Evolutionary conservation across 1,140 invertebrate genomes (phyloP).

Genomic region (Chrysomallon squamiferum): DNA sequence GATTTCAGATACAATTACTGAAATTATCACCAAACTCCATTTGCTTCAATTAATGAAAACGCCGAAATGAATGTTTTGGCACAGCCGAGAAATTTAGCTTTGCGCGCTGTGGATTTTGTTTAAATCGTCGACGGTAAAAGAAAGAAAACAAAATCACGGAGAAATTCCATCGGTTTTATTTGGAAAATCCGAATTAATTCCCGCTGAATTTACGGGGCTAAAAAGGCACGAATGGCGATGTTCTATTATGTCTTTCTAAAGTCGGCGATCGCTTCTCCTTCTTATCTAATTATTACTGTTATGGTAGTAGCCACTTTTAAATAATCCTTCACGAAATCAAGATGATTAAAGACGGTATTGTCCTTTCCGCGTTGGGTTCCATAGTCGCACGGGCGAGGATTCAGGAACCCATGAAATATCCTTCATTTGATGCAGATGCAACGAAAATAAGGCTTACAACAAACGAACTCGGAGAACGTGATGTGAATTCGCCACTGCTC

Average conservation of each 20-base stretch:
- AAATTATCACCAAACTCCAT: no score
- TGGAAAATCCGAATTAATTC: conserved; percentile 16
- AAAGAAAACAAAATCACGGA: conserved; percentile 8
- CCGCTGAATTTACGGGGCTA: conserved; percentile 1
- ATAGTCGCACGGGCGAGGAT: no score
- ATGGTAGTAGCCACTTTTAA: conserved; percentile 15
- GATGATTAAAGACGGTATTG: conserved; percentile 11
- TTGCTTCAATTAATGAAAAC: no score
- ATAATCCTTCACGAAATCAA: conserved; percentile 8
- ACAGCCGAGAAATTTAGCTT: background rate
- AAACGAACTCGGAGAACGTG: no score
- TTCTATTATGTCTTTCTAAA: background rate
- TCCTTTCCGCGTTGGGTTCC: no score
- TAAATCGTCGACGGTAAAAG: background rate
- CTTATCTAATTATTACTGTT: conserved; percentile 20
- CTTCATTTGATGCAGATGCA: no score
- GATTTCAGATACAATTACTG: no score
- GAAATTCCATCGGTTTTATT: conserved; percentile 14
- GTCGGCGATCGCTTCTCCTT: background rate
- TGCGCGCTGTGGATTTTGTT: background rate
- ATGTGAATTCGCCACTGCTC: no score
- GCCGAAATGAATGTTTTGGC: background rate
- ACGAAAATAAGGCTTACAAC: no score
- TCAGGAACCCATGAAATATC: no score
- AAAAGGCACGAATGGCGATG: conserved; percentile 3